Conservation (phyloP, 2,113 vertebrate species). For the Octodon degus region DNA sequence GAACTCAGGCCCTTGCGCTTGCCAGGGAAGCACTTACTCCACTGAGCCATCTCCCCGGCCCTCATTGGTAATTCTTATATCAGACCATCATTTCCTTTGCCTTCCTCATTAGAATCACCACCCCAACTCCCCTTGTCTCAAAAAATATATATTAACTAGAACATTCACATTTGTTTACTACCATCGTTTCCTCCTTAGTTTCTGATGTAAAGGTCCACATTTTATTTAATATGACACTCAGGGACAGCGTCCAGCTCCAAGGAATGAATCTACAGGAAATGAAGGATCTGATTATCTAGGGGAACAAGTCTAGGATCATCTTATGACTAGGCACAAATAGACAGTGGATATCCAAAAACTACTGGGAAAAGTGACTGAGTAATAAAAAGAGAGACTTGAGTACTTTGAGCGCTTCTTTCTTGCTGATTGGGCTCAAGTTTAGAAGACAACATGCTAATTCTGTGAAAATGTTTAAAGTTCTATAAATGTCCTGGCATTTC, state of each 20-base stretch:
- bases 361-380: neutral
- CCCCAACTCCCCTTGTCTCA: neutral
- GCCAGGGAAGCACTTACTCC: too few species aligned
- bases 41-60: too few species aligned
- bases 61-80: neutral
- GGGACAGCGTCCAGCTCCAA: neutral
- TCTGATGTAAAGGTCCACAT: neutral
- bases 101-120: neutral
- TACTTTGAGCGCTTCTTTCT: neutral
- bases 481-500: neutral
- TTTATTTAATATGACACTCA: neutral
- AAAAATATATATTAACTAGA: neutral
- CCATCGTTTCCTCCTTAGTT: neutral
- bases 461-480: neutral
- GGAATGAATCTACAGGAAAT: neutral
- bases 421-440: slow-evolving; percentile 15
- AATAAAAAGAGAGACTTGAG: too few species aligned
- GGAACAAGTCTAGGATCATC: neutral
- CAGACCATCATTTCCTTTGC: neutral
- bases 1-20: too few species aligned
- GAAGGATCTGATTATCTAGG: neutral
- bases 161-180: neutral
- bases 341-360: neutral
- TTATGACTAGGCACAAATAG: neutral
- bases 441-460: neutral